Evolutionary conservation across 2,888 invertebrate genomes (phyloP), one percentile per base, ranked within the genome.

Genomic region (Leptura quadrifasciata): DNA sequence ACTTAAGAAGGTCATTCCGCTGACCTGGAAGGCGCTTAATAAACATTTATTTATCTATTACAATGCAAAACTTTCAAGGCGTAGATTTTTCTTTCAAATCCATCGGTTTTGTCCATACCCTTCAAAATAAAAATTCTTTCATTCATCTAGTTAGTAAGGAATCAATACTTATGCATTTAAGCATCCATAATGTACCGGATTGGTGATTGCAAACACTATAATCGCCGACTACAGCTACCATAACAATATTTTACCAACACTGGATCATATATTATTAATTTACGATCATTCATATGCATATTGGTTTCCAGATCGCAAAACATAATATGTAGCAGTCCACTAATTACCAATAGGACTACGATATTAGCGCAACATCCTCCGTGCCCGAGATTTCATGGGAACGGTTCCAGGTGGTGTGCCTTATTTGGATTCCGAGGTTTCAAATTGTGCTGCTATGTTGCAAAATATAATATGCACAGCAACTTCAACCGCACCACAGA

Each of bases 341-440:
- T 74, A 78, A 78, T 78, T 75, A 71, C 78, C 74, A 74, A 75
- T 74, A 73, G 74, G 72, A 75, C 75, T 73, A 67, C 73, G 71
- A 67, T 74, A 75, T 75, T 71, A 63, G 31, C 24, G 31, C 18
- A 68, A 55, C 20, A 18, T 57, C 52, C 65, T 15, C 18, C 5
- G 39, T 39, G 47, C 39, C 65, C 65, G 8, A 21, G 57, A 31
- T 52, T n/a, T 18, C 69, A 20, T 64, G 72, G 71, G 75, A 75
- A 76, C 55, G 63, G 58, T 58, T 61, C 75, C 79, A 79, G 79
- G 79, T 79, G 79, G 74, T 75, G 74, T 75, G 76, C 75, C 68
- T 68, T 31, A 35, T 57, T 54, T 17, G 27, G 31, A 68, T 68
- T 57, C 18, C 68, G 24, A 20, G 20, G 55, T 68, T 20, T 24